Conservation (phyloP, 2,888 invertebrate genomes). For the Amphipyra berbera region DNA sequence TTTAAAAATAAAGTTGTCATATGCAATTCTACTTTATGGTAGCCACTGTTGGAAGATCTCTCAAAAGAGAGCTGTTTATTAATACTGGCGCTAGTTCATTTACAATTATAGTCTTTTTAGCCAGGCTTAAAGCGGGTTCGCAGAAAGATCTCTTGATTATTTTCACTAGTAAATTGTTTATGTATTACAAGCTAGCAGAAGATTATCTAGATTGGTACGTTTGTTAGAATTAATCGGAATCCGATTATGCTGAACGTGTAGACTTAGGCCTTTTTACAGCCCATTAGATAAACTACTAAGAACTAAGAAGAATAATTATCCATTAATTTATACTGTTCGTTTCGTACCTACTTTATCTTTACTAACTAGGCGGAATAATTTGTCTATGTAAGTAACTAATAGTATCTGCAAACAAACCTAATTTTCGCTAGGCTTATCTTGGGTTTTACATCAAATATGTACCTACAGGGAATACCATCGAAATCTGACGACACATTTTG, state of each 20-base stretch:
- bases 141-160: conserved; percentile 14
- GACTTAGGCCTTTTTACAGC: conserved; percentile 19
- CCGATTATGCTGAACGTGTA: conserved; percentile 5
- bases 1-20: no score
- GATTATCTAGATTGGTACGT: conserved; percentile 6
- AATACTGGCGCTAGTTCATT: no score
- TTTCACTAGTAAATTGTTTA: conserved; percentile 25
- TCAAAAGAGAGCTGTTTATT: no score
- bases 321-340: conserved; percentile 19
- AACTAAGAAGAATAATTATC: conserved; percentile 16
- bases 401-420: conserved; percentile 52
- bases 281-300: conserved; percentile 13
- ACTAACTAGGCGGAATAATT: conserved; percentile 22
- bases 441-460: conserved; percentile 47
- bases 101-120: conserved; percentile 8
- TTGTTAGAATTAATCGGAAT: conserved; percentile 20
- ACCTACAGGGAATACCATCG: conserved; percentile 24
- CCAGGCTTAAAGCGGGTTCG: background rate
- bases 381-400: conserved; percentile 42
- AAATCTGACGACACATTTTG: conserved; percentile 1
- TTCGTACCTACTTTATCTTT: conserved; percentile 35
- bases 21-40: no score
- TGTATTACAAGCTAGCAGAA: background rate
- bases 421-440: conserved; percentile 50
- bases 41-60: no score